Conservation (phyloP, 2,113 vertebrate genomes). For the Osmerus mordax region DNA sequence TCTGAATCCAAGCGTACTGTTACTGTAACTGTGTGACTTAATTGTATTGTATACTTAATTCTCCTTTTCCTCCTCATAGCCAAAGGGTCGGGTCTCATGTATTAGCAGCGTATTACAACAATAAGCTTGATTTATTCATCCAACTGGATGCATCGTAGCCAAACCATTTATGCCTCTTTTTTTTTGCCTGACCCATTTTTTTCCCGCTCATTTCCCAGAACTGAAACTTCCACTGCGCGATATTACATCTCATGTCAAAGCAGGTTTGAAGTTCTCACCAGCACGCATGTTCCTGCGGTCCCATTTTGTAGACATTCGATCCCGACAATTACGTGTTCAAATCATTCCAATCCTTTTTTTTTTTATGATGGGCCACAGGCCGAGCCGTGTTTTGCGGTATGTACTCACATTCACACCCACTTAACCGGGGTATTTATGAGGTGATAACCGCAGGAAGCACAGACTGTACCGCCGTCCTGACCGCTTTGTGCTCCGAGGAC, state of each 20-base stretch:
- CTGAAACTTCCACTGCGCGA: no score
- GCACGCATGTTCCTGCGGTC: no score
- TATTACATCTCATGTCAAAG: no score
- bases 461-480: slow-evolving; percentile 21
- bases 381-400: slow-evolving; percentile 32
- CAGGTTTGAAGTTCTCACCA: no score
- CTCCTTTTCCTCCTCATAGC: not conserved
- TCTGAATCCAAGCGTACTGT: slow-evolving; percentile 17
- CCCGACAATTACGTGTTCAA: not conserved
- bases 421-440: slow-evolving; percentile 63
- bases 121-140: not conserved
- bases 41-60: not conserved
- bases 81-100: not conserved
- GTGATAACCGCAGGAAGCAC: slow-evolving; percentile 46
- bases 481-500: slow-evolving; percentile 23
- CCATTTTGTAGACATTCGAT: no score
- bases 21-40: not conserved
- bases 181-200: no score
- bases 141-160: not conserved
- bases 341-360: slow-evolving; percentile 17
- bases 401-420: slow-evolving; percentile 59
- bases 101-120: not conserved
- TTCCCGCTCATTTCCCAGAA: no score
- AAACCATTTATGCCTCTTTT: not conserved
- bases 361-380: not conserved